These are phyloP conservation scores for Uria lomvia DNA, from an alignment of 2,113 vertebrate genomes.

Conservation along the genomic window DNA sequence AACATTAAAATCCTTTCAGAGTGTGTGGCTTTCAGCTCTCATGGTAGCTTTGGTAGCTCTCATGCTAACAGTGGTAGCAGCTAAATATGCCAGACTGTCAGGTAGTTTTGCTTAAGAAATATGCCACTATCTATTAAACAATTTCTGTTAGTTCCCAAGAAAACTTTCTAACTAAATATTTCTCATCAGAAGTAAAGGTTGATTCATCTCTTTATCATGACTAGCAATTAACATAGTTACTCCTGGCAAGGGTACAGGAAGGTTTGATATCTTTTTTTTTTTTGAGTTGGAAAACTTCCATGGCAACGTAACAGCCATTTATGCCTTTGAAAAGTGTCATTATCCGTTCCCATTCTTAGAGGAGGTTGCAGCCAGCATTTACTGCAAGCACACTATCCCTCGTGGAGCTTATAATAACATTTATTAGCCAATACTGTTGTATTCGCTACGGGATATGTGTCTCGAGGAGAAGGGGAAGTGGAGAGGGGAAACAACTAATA, in stretches of 20 bases:
- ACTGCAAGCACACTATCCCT: background rate
- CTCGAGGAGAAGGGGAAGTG: background rate
- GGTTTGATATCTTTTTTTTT: background rate
- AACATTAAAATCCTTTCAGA: background rate
- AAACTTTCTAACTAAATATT: background rate
- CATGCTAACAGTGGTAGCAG: background rate
- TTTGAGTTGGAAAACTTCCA: background rate
- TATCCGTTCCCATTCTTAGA: background rate
- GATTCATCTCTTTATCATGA: background rate
- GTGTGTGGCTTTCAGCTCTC: background rate
- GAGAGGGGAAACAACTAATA: background rate
- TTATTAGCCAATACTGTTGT: background rate
- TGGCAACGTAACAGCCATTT: background rate
- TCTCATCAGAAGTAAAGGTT: background rate
- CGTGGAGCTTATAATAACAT: background rate
- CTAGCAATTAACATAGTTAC: background rate
- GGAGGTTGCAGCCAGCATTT: background rate
- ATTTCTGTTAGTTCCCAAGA: background rate
- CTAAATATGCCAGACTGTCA: background rate
- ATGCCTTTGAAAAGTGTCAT: background rate
- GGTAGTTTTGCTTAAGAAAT: background rate
- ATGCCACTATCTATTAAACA: background rate
- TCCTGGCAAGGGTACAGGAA: background rate
- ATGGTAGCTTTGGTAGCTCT: too few relatives aligned
- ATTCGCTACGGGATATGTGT: background rate